Evolutionary conservation across 1,140 invertebrate genomes (phyloP).

Genomic region (Brachionus rotundiformis): DNA sequence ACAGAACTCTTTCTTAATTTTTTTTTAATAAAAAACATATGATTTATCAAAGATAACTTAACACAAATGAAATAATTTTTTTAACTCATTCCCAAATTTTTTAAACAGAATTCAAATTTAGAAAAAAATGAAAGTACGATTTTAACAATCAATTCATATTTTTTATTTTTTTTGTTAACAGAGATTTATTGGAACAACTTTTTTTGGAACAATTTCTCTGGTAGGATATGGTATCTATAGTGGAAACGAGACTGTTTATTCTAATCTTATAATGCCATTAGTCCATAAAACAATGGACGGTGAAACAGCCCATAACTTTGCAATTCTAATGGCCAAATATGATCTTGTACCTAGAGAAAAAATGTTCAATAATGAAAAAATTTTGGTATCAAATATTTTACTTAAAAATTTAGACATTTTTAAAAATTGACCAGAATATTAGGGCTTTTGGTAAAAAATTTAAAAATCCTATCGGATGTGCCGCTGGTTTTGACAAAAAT

Average conservation of each 20-base stretch:
- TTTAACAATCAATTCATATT: background rate
- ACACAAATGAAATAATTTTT: background rate
- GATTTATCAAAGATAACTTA: background rate
- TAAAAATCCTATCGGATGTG: conserved; percentile 86
- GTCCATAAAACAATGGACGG: conserved; percentile 70
- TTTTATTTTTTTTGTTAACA: background rate
- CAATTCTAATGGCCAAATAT: conserved; percentile 74
- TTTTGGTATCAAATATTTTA: too few relatives aligned
- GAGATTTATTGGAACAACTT: background rate
- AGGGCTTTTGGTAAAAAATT: conserved; percentile 67
- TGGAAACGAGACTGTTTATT: conserved; percentile 76
- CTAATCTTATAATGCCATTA: conserved; percentile 72
- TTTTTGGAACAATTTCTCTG: background rate
- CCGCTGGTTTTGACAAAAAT: conserved; percentile 97
- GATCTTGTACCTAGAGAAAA: conserved; percentile 68
- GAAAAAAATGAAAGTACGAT: background rate
- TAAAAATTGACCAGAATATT: background rate
- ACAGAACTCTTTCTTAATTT: too few relatives aligned
- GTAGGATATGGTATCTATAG: conserved; percentile 52
- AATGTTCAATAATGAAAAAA: conserved; percentile 66
- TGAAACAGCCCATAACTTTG: conserved; percentile 77
- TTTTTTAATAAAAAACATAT: too few relatives aligned
- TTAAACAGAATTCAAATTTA: background rate
- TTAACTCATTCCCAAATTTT: background rate
- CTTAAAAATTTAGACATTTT: background rate